phyloP scores from a whole-genome alignment of 2,888 invertebrate genomes.

The Ochlodes sylvanus region DNA sequence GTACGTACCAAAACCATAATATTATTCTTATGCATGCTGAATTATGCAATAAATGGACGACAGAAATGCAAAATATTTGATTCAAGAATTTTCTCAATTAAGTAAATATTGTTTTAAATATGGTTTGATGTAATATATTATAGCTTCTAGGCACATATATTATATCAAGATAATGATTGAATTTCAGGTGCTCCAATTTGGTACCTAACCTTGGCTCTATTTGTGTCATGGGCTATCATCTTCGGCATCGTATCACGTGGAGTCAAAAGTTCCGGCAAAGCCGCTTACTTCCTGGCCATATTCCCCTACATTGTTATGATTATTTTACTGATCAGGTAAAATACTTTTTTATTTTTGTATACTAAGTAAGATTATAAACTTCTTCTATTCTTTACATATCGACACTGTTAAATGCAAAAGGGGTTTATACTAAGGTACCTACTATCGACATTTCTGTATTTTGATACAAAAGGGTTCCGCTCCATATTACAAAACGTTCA shows the following conservation, averaged over 20 bases:
- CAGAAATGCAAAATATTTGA: too few species aligned
- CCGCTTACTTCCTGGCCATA: slow-evolving; percentile 94
- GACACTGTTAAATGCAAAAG: too few species aligned
- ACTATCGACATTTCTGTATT: too few species aligned
- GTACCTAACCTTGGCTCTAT: slow-evolving; percentile 87
- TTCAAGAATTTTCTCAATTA: too few species aligned
- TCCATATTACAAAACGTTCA: too few species aligned
- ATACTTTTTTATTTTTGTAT: background rate
- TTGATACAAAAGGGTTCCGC: too few species aligned
- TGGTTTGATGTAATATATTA: too few species aligned
- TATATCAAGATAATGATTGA: background rate
- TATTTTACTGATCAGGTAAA: slow-evolving; percentile 87
- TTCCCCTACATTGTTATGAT: slow-evolving; percentile 93
- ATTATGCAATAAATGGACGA: too few species aligned
- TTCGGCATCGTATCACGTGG: slow-evolving; percentile 89
- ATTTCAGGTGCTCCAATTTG: slow-evolving; percentile 85
- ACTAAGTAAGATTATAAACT: background rate
- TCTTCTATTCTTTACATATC: too few species aligned
- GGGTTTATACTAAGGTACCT: too few species aligned
- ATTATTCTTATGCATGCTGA: too few species aligned
- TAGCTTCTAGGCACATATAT: background rate
- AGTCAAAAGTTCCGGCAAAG: slow-evolving; percentile 92
- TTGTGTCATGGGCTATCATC: slow-evolving; percentile 88
- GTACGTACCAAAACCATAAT: slow-evolving; percentile 39
- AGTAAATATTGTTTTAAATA: too few species aligned